Base-by-base conservation (phyloP, 2,797 vertebrate genomes). In the Picus viridis region DNA sequence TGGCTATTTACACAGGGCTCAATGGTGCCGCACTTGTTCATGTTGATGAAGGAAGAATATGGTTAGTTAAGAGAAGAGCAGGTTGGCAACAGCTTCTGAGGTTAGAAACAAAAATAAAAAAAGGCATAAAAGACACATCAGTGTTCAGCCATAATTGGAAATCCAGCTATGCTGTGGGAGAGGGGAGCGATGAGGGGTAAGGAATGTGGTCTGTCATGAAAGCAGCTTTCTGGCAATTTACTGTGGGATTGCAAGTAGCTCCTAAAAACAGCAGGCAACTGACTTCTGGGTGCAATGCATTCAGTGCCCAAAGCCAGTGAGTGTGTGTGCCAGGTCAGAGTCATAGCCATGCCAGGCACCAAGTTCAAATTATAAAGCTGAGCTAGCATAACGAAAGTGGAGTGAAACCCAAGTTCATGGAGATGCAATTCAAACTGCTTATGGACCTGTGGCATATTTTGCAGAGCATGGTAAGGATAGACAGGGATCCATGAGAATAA, bases 11-110 rank as follows among this genome's bases (percentile, higher is more conserved):
- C 95, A 91, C 62, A 95, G 90, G 67, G 70, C 94, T 93, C 70
- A 14, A 12, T 65, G 73, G 41, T 95, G 89, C 89, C 89, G 1
- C 95, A 88, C 87, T 95, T 96, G 96, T 61, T 96, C 92, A 3
- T 34, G 73, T 82, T 89, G 94, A 95, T 93, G 94, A 95, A 85
- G 80, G 84, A 93, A 95, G 87, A 96, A 95, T 92, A 94, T 64
- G 92, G 92, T 95, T 96, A 96, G 89, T 94, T 94, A 94, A 96
- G 88, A 81, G 90, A 89, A 86, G 83, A 94, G 82, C 94, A 96
- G 95, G 95, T 93, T 96, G 95, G 86, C 90, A 90, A 92, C 68
- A 82, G 90, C 73, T 95, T 90, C 92, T 92, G 93, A 89, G 95
- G 94, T 88, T 95, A 88, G 86, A 26, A 83, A 94, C 88, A 80